These are phyloP conservation scores for Trigoniulus corallinus DNA, from an alignment of 1,140 invertebrate genomes.

Conservation along the genomic window DNA sequence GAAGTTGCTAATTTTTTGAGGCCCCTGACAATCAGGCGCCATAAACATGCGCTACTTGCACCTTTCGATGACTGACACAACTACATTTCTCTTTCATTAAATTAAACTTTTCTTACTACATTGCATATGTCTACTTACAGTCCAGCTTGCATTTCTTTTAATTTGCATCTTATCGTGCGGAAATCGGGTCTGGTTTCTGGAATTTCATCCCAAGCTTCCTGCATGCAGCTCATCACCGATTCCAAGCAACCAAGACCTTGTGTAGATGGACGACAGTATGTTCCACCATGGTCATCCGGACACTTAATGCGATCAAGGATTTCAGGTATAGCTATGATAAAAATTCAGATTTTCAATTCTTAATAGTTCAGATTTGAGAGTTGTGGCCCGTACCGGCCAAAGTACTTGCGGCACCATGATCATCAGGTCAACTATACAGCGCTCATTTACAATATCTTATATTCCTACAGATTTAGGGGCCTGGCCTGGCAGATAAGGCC, in stretches of 20 bases:
- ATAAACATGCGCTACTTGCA: too few species aligned
- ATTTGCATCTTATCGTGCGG: slow-evolving; percentile 42
- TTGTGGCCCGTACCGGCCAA: background rate
- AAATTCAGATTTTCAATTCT: background rate
- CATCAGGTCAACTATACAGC: too few species aligned
- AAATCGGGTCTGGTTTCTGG: slow-evolving; percentile 50
- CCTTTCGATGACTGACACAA: too few species aligned
- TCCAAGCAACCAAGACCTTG: slow-evolving; percentile 33
- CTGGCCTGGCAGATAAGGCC: background rate
- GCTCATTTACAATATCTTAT: too few species aligned
- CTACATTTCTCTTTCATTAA: too few species aligned
- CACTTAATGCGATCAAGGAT: slow-evolving; percentile 28
- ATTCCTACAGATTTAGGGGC: too few species aligned
- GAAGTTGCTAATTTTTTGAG: too few species aligned
- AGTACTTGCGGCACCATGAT: too few species aligned
- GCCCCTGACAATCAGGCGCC: too few species aligned
- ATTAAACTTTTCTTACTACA: too few species aligned
- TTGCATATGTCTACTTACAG: too few species aligned
- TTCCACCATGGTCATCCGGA: slow-evolving; percentile 18
- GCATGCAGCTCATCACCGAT: slow-evolving; percentile 47
- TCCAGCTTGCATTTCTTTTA: slow-evolving; percentile 59
- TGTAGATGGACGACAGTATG: slow-evolving; percentile 36
- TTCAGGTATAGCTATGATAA: slow-evolving; percentile 13
- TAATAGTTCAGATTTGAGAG: background rate
- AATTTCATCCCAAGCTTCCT: slow-evolving; percentile 59